Conservation (phyloP, 2,113 vertebrate genomes). For the Dasypus novemcinctus region DNA sequence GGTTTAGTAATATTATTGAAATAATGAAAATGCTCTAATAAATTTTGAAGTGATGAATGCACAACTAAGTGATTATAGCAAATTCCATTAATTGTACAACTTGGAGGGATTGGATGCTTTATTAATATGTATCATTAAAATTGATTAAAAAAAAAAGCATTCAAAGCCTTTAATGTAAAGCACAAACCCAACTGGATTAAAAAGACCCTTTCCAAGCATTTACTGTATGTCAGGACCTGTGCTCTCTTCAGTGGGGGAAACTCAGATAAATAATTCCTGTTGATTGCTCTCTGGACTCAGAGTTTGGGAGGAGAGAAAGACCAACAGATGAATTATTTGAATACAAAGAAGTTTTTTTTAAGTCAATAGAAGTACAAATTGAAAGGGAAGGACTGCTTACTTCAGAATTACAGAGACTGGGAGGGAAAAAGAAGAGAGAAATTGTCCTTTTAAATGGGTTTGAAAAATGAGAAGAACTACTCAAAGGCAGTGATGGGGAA, state of each 20-base stretch:
- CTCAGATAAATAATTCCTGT: not conserved
- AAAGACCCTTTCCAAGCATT: not conserved
- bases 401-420: not conserved
- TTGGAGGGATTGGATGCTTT: too few relatives aligned
- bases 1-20: too few relatives aligned
- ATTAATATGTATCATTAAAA: too few relatives aligned
- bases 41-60: too few relatives aligned
- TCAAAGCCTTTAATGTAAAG: not conserved
- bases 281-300: not conserved
- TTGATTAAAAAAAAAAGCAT: too few relatives aligned
- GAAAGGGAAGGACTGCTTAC: not conserved
- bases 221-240: not conserved
- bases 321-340: not conserved
- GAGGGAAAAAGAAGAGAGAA: not conserved
- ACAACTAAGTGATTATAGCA: too few relatives aligned
- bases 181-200: not conserved
- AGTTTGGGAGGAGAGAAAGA: not conserved
- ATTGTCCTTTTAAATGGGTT: not conserved
- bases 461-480: not conserved
- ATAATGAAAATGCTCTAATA: too few relatives aligned
- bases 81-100: too few relatives aligned
- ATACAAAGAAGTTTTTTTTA: not conserved
- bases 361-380: not conserved
- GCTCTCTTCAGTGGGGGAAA: not conserved
- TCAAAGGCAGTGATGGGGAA: not conserved